Conservation (phyloP, 2,113 vertebrate species). For the Tachycineta bicolor region DNA sequence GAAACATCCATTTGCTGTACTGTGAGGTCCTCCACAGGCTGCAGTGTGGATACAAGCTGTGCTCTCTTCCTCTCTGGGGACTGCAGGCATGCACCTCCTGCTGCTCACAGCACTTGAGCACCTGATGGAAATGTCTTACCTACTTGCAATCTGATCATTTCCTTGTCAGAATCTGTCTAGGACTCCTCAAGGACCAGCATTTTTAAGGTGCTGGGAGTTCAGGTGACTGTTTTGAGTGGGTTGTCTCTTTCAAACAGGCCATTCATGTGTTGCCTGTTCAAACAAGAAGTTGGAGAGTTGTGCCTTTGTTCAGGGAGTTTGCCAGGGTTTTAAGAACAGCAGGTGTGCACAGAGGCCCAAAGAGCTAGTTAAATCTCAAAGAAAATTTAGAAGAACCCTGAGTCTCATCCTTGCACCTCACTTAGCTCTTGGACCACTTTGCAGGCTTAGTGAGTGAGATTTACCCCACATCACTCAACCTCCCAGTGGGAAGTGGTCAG, state of each 20-base stretch:
- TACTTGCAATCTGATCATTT: rapidly evolving
- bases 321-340: neutral
- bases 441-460: neutral
- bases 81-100: rapidly evolving
- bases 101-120: neutral
- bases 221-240: rapidly evolving
- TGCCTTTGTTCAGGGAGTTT: neutral
- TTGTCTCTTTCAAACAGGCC: neutral
- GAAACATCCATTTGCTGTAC: neutral
- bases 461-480: rapidly evolving
- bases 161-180: neutral
- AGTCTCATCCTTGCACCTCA: neutral
- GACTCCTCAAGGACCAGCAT: neutral
- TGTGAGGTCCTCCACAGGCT: rapidly evolving
- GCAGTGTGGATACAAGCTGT: no score
- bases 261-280: neutral
- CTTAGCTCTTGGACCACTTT: neutral
- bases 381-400: neutral
- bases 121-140: neutral
- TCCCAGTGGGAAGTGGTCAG: rapidly evolving
- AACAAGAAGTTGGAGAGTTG: neutral
- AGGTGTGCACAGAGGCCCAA: neutral
- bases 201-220: neutral
- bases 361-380: neutral
- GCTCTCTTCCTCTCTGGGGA: neutral